Conservation (phyloP, 1,140 invertebrate genomes). For the Saccostrea echinata region DNA sequence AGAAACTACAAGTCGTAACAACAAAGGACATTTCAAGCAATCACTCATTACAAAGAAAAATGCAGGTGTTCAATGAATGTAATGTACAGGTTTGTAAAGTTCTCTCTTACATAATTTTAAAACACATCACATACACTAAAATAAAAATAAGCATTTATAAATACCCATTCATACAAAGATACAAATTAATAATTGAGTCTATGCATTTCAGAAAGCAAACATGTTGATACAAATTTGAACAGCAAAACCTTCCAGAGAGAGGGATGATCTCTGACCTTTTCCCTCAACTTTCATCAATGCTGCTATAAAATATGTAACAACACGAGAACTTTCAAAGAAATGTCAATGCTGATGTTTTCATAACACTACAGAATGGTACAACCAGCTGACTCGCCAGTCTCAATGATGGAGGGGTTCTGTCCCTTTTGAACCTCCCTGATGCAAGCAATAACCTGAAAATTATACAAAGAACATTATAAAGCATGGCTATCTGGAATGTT, state of each 20-base stretch:
- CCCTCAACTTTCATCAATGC: conserved; percentile 13
- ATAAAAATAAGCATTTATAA: not conserved
- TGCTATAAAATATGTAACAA: conserved; percentile 16
- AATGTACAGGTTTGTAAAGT: not conserved
- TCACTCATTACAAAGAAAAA: no score
- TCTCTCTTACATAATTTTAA: not conserved
- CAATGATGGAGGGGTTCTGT: conserved; percentile 55
- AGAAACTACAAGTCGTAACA: no score
- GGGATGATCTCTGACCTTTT: not conserved
- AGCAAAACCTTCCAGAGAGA: not conserved
- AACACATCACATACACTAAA: not conserved
- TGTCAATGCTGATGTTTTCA: not conserved
- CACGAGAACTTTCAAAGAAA: not conserved
- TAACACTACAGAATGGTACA: conserved; percentile 55
- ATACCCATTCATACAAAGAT: not conserved
- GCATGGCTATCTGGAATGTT: not conserved
- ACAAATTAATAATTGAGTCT: not conserved
- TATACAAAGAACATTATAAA: not conserved
- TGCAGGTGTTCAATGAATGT: no score
- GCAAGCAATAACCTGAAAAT: conserved; percentile 60
- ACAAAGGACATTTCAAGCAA: no score
- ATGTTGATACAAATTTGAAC: conserved; percentile 32
- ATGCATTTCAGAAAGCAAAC: not conserved
- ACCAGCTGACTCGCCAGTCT: conserved; percentile 54
- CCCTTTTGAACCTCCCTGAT: conserved; percentile 57